Evolutionary conservation across 2,797 vertebrate genomes (phyloP).

Genomic region (Sorex maritimensis): DNA sequence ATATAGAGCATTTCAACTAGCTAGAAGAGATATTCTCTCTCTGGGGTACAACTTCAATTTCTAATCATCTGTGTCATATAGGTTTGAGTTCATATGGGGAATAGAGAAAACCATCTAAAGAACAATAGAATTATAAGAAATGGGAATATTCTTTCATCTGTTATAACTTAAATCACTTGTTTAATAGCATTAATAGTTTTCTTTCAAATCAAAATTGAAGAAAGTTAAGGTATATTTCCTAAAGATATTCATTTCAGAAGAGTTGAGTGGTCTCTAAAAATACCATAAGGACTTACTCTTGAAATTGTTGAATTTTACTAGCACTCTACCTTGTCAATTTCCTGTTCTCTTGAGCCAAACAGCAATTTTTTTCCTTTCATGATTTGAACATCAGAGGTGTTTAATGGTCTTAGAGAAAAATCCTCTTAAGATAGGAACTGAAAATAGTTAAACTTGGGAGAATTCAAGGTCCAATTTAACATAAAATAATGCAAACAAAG

Average conservation of each 20-base stretch:
- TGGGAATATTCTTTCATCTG: slow-evolving; percentile 41
- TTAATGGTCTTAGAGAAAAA: slow-evolving; percentile 36
- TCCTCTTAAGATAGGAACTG: neutral
- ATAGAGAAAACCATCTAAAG: slow-evolving; percentile 39
- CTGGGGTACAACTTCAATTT: slow-evolving; percentile 57
- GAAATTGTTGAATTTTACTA: neutral
- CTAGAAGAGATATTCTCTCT: slow-evolving; percentile 39
- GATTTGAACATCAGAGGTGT: neutral
- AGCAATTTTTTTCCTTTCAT: neutral
- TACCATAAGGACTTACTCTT: neutral
- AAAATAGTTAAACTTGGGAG: slow-evolving; percentile 35
- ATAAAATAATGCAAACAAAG: slow-evolving; percentile 49
- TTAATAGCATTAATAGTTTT: slow-evolving; percentile 71
- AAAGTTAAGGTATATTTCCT: slow-evolving; percentile 50
- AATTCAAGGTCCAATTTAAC: neutral
- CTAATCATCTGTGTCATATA: slow-evolving; percentile 47
- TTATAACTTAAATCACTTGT: slow-evolving; percentile 58
- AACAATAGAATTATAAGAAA: slow-evolving; percentile 41
- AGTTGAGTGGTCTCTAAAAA: slow-evolving; percentile 60
- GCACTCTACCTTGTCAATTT: slow-evolving; percentile 3
- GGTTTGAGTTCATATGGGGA: slow-evolving; percentile 13
- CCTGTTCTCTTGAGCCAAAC: neutral
- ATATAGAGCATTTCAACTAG: slow-evolving; percentile 37
- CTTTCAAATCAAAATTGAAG: slow-evolving; percentile 74
- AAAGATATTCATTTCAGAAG: slow-evolving; percentile 35